phyloP scores from a whole-genome alignment of 2,113 vertebrate species.

The Cercopithecus mona region DNA sequence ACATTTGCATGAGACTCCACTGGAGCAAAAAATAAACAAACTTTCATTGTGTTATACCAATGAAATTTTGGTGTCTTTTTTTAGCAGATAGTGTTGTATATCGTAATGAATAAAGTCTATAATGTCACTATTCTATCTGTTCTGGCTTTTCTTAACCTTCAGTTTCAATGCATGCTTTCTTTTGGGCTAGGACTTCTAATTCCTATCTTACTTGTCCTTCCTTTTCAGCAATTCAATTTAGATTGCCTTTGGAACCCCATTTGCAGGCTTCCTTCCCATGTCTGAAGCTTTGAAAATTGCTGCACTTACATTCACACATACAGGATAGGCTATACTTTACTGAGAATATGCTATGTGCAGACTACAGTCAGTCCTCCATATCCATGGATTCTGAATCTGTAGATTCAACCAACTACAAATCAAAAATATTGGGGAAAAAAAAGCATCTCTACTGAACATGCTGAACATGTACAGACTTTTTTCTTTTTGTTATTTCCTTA shows the following conservation, averaged over 20 bases:
- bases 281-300: neutral
- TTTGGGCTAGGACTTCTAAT: neutral
- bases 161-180: neutral
- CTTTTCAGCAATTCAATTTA: neutral
- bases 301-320: neutral
- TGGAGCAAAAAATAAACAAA: neutral
- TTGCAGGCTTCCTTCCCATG: neutral
- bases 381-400: neutral
- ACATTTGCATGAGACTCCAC: neutral
- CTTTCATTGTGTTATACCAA: neutral
- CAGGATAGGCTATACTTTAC: neutral
- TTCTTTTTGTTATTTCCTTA: too few relatives aligned
- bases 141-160: neutral
- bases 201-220: neutral
- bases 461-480: too few relatives aligned
- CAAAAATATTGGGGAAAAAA: neutral
- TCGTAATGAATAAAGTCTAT: neutral
- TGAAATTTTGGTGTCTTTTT: neutral
- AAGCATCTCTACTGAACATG: neutral
- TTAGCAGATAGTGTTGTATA: neutral
- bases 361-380: neutral
- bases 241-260: neutral
- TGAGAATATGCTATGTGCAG: neutral
- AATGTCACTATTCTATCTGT: neutral
- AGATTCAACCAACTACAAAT: neutral